Conservation (phyloP, 2,113 vertebrate species). For the Drymodes brunneopygia region DNA sequence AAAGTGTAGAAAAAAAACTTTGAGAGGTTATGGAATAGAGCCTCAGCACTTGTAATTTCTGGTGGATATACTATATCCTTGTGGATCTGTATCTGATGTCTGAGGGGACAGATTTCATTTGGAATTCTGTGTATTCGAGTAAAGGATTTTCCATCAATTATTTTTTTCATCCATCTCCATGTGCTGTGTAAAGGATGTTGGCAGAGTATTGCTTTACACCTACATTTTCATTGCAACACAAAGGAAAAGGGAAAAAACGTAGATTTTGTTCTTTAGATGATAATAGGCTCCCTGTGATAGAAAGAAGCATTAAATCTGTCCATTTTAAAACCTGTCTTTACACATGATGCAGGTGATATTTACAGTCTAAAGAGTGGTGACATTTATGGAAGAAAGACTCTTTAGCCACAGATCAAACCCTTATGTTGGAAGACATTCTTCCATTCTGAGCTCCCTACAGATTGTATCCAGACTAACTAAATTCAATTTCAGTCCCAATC, state of each 20-base stretch:
- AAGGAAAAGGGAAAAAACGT: neutral
- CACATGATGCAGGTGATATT: slow-evolving; percentile 37
- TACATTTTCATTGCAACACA: neutral
- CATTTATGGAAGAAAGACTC: slow-evolving; percentile 49
- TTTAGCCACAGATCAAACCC: neutral
- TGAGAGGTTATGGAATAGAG: neutral
- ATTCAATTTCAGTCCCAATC: neutral
- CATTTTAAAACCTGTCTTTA: neutral
- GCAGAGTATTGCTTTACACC: neutral
- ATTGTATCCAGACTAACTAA: neutral
- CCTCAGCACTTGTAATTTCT: neutral
- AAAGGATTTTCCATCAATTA: neutral
- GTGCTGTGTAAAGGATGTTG: neutral
- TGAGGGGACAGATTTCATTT: neutral
- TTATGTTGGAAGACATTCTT: neutral
- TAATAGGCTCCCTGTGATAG: neutral
- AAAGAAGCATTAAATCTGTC: neutral
- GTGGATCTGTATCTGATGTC: neutral
- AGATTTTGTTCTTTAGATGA: slow-evolving; percentile 24
- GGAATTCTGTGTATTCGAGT: rapidly evolving
- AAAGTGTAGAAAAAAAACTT: neutral
- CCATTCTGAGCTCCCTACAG: neutral
- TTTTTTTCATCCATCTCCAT: neutral
- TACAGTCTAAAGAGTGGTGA: slow-evolving; percentile 54
- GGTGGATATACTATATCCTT: neutral